Percentiles rank a stretch among this genome's conserved stretches.
These are phyloP conservation scores for Anhinga anhinga DNA, from an alignment of 2,113 vertebrate genomes.

Conservation along the genomic window DNA sequence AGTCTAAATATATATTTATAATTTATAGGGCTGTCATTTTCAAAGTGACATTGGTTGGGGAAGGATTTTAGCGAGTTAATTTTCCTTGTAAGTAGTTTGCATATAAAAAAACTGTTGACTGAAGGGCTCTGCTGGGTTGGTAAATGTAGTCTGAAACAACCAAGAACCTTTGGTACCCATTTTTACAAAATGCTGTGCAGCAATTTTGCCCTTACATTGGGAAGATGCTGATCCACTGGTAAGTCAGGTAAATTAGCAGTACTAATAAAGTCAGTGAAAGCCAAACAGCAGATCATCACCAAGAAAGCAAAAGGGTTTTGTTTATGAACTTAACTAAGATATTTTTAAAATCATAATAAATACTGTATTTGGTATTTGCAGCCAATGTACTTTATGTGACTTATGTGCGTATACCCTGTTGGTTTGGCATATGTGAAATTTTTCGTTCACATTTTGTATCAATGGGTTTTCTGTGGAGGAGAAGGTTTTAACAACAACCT, in stretches of 20 bases:
- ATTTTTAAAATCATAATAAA: not conserved
- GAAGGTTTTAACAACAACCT: not conserved
- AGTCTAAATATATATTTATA: not conserved
- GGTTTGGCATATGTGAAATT: not conserved
- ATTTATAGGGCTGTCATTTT: not conserved
- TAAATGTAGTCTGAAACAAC: not conserved
- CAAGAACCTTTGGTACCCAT: no score
- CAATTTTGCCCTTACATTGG: not conserved
- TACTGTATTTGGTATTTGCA: not conserved
- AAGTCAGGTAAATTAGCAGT: not conserved
- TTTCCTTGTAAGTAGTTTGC: not conserved
- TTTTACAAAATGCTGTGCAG: not conserved
- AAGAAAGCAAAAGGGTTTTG: not conserved
- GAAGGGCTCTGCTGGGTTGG: not conserved
- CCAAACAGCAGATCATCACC: not conserved
- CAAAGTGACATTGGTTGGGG: not conserved
- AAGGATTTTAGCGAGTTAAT: not conserved
- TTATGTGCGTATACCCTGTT: not conserved
- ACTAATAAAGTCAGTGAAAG: not conserved
- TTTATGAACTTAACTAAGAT: not conserved
- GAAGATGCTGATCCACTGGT: not conserved
- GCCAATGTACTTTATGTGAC: not conserved
- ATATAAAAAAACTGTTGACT: not conserved
- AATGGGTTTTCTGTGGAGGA: not conserved
- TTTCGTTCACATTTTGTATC: accelerated